These are phyloP conservation scores for Dendrocopos noguchii DNA, from an alignment of 2,113 vertebrate species.

Conservation along the genomic window DNA sequence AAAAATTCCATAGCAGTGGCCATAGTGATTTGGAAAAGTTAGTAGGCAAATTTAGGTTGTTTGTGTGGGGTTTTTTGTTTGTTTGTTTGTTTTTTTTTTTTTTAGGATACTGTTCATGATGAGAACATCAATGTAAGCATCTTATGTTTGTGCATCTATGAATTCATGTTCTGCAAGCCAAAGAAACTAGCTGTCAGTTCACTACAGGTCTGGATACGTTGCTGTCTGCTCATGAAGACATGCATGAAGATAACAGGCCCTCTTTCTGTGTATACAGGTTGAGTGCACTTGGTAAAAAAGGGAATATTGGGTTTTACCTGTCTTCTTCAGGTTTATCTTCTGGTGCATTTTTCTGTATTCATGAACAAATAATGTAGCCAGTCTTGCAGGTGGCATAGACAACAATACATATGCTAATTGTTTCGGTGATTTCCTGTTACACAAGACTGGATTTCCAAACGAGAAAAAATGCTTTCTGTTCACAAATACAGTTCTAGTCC, in stretches of 20 bases:
- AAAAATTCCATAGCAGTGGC: not conserved
- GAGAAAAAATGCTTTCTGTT: not conserved
- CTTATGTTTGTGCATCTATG: not conserved
- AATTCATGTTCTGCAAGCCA: not conserved
- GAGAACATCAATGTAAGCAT: not conserved
- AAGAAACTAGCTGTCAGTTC: not conserved
- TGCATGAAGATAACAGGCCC: not conserved
- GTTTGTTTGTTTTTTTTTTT: not conserved
- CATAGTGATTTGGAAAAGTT: not conserved
- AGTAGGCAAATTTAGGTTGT: not conserved
- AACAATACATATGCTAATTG: fast-evolving
- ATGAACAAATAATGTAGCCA: not conserved
- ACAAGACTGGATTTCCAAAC: not conserved
- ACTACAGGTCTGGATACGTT: not conserved
- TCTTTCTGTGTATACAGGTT: not conserved
- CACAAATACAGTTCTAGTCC: not conserved
- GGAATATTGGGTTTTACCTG: not conserved
- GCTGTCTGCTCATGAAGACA: not conserved
- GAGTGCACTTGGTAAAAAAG: not conserved
- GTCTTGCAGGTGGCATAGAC: not conserved
- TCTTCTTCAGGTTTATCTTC: not conserved
- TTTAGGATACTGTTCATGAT: not conserved
- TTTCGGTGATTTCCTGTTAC: not conserved
- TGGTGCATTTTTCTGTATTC: not conserved
- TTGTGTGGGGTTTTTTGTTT: too few species aligned